Evolutionary conservation across 2,113 vertebrate genomes (phyloP).

Genomic region (Beaufortia kweichowensis): DNA sequence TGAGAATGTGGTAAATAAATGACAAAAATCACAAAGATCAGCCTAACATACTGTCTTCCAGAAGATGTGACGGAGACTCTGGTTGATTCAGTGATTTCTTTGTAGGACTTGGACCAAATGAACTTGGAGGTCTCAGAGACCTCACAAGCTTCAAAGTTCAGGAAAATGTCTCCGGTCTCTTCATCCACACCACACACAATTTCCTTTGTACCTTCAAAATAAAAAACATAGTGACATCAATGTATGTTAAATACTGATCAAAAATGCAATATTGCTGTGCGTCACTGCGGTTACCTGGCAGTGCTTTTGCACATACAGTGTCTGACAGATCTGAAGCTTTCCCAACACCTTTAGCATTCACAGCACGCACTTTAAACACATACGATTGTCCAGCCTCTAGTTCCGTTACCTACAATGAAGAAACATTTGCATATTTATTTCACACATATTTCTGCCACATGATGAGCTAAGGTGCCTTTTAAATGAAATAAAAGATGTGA

Average conservation of each 20-base stretch:
- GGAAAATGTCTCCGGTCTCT: constrained; percentile 86
- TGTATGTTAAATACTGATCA: too few relatives aligned
- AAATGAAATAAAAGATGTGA: too few relatives aligned
- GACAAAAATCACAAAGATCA: background rate
- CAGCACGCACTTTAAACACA: constrained; percentile 86
- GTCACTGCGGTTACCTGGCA: constrained; percentile 78
- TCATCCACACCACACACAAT: constrained; percentile 88
- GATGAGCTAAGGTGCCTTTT: too few relatives aligned
- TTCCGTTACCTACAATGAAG: constrained; percentile 70
- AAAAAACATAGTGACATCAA: background rate
- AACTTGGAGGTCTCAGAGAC: constrained; percentile 85
- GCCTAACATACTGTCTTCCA: constrained; percentile 80
- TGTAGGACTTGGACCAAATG: constrained; percentile 91
- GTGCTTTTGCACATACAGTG: constrained; percentile 80
- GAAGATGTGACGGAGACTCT: constrained; percentile 72
- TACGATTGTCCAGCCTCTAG: constrained; percentile 84
- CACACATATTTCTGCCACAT: background rate
- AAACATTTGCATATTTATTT: background rate
- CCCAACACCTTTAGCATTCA: constrained; percentile 82
- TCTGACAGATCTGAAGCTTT: constrained; percentile 84
- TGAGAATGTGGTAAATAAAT: background rate
- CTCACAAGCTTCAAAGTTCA: constrained; percentile 88
- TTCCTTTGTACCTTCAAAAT: constrained; percentile 83
- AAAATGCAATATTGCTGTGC: background rate
- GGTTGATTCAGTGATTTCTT: constrained; percentile 76